Evolutionary conservation across 2,113 vertebrate genomes (phyloP), one percentile per base, ranked within the genome.

Genomic region (Syrrhaptes paradoxus): DNA sequence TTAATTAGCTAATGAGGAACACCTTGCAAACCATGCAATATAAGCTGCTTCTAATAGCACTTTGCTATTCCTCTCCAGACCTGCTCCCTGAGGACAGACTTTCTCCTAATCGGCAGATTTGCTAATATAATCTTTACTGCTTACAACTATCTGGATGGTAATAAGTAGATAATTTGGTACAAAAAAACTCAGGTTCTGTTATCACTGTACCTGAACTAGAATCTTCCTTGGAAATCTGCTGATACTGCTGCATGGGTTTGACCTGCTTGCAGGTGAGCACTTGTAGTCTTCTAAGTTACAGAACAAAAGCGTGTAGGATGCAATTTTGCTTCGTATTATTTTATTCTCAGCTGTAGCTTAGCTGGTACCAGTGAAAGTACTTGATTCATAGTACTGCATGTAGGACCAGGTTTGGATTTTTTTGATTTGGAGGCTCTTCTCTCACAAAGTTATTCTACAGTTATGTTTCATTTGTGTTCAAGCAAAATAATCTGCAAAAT

Each of bases 381-480:
- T 29, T 62, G 19, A 4, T 62, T 76, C 0, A 0, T 22, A 34
- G 12, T 7, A 2, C 3, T 66, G 16, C 0, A 0, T 5, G 9
- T 22, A 31, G 26, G 34, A 55, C 5, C 5, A 17, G 12, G 20
- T 46, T 54, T 10, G 16, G 17, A 2, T 8, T 38, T 43, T 76
- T 70, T 65, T 36, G 3, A 17, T 4, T 73, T 71, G 4, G 3
- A 48, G 7, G 13, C 16, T 26, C 1, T 1, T 1, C 28, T 74
- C 11, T 91, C 17, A 8, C 2, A 2, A 16, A 52, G 6, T 57
- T 59, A 21, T 45, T 73, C 11, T 57, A 7, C 0, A 0, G 34
- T 84, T 84, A 5, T 41, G 72, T 78, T 89, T 81, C 5, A 26
- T 26, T 76, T 62, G 4, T 31, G 4, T 52, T 65, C 6, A 73